Conservation (phyloP, 2,888 invertebrate genomes). For the Eristalis pertinax region DNA sequence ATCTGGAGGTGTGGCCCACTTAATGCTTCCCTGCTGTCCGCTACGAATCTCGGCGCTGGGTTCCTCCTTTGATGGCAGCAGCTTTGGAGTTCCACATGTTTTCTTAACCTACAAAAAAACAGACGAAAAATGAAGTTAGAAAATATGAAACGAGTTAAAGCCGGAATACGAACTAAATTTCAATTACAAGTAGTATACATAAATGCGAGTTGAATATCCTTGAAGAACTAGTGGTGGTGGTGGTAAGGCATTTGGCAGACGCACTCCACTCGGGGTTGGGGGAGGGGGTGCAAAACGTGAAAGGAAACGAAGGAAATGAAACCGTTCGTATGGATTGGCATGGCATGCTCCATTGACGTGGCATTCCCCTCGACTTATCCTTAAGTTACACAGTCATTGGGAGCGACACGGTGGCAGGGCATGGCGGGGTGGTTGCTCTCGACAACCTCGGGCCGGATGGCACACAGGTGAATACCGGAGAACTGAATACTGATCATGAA, state of each 20-base stretch:
- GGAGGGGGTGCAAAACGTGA: not conserved
- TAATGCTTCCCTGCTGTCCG: slow-evolving; percentile 82
- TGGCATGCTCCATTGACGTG: slow-evolving; percentile 51
- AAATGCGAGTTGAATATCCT: not conserved
- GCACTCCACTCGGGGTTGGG: not conserved
- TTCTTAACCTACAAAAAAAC: slow-evolving; percentile 82
- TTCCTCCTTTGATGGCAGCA: slow-evolving; percentile 77
- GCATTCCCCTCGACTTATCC: slow-evolving; percentile 34
- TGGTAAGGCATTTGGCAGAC: not conserved
- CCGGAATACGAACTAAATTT: slow-evolving; percentile 1
- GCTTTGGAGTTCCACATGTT: slow-evolving; percentile 82
- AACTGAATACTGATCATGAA: slow-evolving; percentile 45
- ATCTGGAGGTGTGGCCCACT: slow-evolving; percentile 85
- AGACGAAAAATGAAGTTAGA: slow-evolving; percentile 9
- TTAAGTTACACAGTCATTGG: slow-evolving; percentile 26
- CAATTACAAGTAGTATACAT: not conserved
- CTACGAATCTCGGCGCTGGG: slow-evolving; percentile 77
- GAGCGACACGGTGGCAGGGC: slow-evolving; percentile 8
- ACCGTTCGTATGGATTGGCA: slow-evolving; percentile 45
- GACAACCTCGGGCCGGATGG: not conserved
- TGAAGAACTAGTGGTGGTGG: not conserved
- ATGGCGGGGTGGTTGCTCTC: not conserved
- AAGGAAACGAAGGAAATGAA: slow-evolving; percentile 41
- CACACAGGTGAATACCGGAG: slow-evolving; percentile 9
- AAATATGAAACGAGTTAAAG: not conserved